Conservation (phyloP, 2,888 invertebrate genomes). For the Hypena proboscidalis region DNA sequence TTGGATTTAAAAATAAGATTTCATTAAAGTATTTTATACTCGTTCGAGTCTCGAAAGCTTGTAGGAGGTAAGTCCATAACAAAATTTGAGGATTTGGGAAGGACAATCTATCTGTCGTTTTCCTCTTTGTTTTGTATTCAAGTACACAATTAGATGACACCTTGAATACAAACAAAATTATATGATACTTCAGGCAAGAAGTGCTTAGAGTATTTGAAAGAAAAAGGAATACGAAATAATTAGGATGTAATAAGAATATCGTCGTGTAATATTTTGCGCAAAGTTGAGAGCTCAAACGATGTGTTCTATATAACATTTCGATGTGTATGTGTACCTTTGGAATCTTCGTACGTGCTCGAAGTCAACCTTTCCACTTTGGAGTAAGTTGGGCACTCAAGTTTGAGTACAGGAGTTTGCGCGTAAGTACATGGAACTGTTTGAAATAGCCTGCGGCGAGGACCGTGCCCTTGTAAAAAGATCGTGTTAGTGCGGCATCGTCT, state of each 20-base stretch:
- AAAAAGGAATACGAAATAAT: not conserved
- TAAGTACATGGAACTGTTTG: constrained; percentile 15
- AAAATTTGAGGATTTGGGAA: constrained; percentile 63
- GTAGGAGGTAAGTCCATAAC: constrained; percentile 60
- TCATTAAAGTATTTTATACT: constrained; percentile 64
- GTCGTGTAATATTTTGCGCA: constrained; percentile 5
- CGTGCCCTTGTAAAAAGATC: constrained; percentile 33
- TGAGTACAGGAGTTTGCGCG: constrained; percentile 30
- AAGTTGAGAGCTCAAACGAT: constrained; percentile 6
- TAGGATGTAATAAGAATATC: not conserved
- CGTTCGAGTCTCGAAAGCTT: constrained; percentile 60
- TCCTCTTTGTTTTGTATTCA: constrained; percentile 25
- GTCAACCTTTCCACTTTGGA: constrained; percentile 38
- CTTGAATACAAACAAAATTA: no score
- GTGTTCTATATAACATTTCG: constrained; percentile 2
- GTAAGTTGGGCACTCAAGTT: constrained; percentile 36
- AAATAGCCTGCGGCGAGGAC: constrained; percentile 38
- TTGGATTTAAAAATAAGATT: constrained; percentile 63
- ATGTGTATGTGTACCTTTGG: not conserved
- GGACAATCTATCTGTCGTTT: constrained; percentile 43
- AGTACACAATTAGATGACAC: not conserved
- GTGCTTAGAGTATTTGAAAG: no score
- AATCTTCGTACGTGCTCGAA: constrained; percentile 14
- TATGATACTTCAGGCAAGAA: no score
- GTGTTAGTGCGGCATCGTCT: constrained; percentile 26